Evolutionary conservation across 1,140 invertebrate species (phyloP).

Genomic region (Eurosta solidaginis): DNA sequence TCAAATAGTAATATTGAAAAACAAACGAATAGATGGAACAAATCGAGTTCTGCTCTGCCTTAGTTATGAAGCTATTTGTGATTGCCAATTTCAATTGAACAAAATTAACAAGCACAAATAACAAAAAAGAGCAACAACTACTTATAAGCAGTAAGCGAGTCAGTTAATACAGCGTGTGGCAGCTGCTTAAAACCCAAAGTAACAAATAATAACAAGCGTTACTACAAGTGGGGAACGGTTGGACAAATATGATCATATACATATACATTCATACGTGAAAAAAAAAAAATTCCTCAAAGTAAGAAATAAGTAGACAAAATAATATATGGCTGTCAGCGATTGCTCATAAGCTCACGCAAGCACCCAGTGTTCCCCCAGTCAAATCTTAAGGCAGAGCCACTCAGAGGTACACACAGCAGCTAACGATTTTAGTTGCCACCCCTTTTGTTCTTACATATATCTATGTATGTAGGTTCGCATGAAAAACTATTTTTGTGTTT

Average conservation of each 20-base stretch:
- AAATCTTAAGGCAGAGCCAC: not conserved
- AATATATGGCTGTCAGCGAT: not conserved
- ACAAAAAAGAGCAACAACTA: not conserved
- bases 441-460: not conserved
- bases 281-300: not conserved
- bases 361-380: not conserved
- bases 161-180: not conserved
- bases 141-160: not conserved
- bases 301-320: not conserved
- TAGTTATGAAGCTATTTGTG: no score
- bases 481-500: not conserved
- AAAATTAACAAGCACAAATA: not conserved
- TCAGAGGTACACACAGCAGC: not conserved
- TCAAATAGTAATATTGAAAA: no score
- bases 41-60: no score
- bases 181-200: constrained; percentile 22
- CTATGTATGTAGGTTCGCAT: not conserved
- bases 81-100: not conserved
- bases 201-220: constrained; percentile 28
- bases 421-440: not conserved
- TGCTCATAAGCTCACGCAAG: not conserved
- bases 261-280: not conserved
- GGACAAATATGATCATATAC: not conserved
- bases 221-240: not conserved
- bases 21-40: no score